phyloP scores from a whole-genome alignment of 2,888 invertebrate species.

The Acanthoscelides obtectus region DNA sequence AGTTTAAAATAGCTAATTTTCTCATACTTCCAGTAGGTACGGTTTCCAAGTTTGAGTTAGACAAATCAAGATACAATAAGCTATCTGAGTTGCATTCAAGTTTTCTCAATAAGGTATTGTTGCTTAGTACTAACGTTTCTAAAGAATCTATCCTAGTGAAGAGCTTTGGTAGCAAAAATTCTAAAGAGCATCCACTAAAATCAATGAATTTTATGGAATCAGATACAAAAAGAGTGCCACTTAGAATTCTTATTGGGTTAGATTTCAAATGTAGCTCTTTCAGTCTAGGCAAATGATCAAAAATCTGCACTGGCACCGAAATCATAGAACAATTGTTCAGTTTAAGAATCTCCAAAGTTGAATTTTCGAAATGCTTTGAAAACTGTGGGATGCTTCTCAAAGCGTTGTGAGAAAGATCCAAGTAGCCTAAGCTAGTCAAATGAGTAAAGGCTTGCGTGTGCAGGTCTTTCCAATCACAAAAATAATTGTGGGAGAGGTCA shows the following conservation, averaged over 20 bases:
- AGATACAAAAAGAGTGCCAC: constrained; percentile 11
- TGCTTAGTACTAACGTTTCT: constrained; percentile 56
- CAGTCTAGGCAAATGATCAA: constrained; percentile 52
- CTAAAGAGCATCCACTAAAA: constrained; percentile 56
- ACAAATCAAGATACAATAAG: constrained; percentile 56
- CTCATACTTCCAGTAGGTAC: constrained; percentile 60
- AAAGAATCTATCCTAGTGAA: constrained; percentile 57
- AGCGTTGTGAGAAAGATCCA: constrained; percentile 64
- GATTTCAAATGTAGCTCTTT: constrained; percentile 50
- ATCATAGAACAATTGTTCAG: constrained; percentile 60
- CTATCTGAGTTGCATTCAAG: constrained; percentile 49
- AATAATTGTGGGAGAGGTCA: constrained; percentile 60
- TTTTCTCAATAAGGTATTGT: constrained; percentile 55
- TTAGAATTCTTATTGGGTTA: constrained; percentile 41
- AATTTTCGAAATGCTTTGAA: constrained; percentile 51
- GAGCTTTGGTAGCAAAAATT: constrained; percentile 50
- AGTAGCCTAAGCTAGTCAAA: constrained; percentile 51
- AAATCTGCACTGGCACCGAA: constrained; percentile 50
- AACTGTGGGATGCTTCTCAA: constrained; percentile 41
- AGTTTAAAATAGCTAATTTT: constrained; percentile 53
- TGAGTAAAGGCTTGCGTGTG: constrained; percentile 52
- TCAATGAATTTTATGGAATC: constrained; percentile 47
- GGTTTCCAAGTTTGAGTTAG: constrained; percentile 58
- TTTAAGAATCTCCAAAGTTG: constrained; percentile 55
- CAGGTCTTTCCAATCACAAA: constrained; percentile 56